Conservation (phyloP, 1,140 invertebrate genomes). For the Helicoverpa armigera region DNA sequence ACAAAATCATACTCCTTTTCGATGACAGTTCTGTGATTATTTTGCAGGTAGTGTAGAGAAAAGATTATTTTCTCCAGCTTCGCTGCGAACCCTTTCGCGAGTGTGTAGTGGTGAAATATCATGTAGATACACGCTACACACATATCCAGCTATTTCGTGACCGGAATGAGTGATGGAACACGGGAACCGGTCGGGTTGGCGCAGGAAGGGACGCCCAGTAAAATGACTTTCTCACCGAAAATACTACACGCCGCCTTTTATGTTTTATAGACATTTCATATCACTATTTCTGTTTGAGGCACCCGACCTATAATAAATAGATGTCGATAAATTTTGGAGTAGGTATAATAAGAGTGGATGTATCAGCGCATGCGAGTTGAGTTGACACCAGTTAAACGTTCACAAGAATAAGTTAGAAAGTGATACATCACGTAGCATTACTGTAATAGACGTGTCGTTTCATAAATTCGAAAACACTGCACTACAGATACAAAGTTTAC, state of each 20-base stretch:
- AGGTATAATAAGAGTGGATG: not conserved
- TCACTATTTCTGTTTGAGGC: conserved; percentile 34
- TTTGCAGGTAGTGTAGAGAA: conserved; percentile 31
- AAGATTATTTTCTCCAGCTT: conserved; percentile 40
- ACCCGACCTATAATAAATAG: conserved; percentile 39
- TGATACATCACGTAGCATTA: conserved; percentile 11
- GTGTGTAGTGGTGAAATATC: conserved; percentile 43
- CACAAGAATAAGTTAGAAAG: conserved; percentile 1
- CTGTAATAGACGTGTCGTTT: conserved; percentile 10
- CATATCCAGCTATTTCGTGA: conserved; percentile 49
- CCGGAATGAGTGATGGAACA: conserved; percentile 59
- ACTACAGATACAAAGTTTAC: conserved; percentile 30
- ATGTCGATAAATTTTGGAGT: conserved; percentile 13
- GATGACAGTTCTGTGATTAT: conserved; percentile 5
- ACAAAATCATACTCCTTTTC: conserved; percentile 1
- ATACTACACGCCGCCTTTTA: conserved; percentile 48
- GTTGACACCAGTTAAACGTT: not conserved
- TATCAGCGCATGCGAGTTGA: not conserved
- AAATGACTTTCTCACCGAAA: conserved; percentile 59
- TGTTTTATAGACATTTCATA: conserved; percentile 41
- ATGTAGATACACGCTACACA: conserved; percentile 37
- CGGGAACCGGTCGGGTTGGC: conserved; percentile 41
- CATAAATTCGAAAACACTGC: conserved; percentile 25
- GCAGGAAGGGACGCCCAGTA: conserved; percentile 44
- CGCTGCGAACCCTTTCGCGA: conserved; percentile 41